Evolutionary conservation across 1,140 invertebrate species (phyloP).

Genomic region (Lucilia cuprina): DNA sequence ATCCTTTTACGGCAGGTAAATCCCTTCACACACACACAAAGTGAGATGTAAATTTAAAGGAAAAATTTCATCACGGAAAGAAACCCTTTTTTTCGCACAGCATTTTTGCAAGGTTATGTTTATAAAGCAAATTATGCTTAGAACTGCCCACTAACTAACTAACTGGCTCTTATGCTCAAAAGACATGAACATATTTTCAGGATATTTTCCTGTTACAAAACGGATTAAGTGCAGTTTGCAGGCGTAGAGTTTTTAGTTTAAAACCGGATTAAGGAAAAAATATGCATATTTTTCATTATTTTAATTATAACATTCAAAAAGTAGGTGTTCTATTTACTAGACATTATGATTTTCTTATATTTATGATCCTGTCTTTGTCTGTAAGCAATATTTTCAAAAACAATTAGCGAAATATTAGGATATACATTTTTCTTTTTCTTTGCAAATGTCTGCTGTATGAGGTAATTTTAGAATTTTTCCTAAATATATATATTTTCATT

Average conservation of each 20-base stretch:
- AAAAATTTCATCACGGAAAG: neutral
- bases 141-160: neutral
- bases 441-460: neutral
- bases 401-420: neutral
- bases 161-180: neutral
- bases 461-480: neutral
- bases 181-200: neutral
- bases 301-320: neutral
- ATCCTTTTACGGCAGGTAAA: neutral
- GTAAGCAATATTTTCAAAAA: neutral
- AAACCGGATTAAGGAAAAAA: neutral
- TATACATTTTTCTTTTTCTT: neutral
- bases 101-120: neutral
- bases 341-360: neutral
- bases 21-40: no score
- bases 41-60: neutral
- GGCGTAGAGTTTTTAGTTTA: neutral
- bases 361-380: neutral
- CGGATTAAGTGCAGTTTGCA: neutral
- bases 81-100: neutral
- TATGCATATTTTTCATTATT: neutral
- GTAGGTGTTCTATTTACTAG: neutral
- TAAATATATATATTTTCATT: neutral
- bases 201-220: neutral
- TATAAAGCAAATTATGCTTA: neutral